Base-by-base conservation (phyloP, 2,888 invertebrate species). In the Euphydryas editha region DNA sequence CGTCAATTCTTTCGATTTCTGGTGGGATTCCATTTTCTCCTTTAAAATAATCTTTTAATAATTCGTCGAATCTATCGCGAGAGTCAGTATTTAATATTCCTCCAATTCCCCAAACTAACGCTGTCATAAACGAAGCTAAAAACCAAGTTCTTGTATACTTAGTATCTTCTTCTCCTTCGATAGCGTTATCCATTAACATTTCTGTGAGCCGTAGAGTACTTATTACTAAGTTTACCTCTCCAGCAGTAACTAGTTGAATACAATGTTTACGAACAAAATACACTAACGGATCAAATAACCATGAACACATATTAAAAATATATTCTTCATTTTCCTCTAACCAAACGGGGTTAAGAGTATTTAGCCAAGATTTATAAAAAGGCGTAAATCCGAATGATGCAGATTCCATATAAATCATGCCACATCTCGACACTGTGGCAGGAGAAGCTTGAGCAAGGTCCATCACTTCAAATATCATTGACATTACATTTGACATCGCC, bases 341-440 rank as follows among this genome's bases (percentile, higher is more conserved):
- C 95, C 96, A 97, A 49, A 92, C 86, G 2, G 92, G 94, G 86
- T 94, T 95, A 21, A 94, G 87, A 15, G 88, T 93, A 11, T 95
- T 94, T 1, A 97, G 76, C 98, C 98, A 98, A 0, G 97, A 97
- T 71, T 94, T 94, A 30, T 96, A 94, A 77, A 98, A 95, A 0
- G 97, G 96, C 71, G 93, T 90, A 95, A 97, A 98, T 3, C 98
- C 98, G 7, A 98, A 90, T 1, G 96, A 95, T 1, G 93, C 84
- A 0, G 98, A 96, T 85, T 99, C 98, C 93, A 98, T 95, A 82
- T 97, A 98, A 74, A 98, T 96, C 97, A 98, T 97, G 56, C 97
- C 97, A 85, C 97, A 98, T 62, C 97, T 94, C 15, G 97, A 97
- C 17, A 97, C 97, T 5, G 97, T 97, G 7, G 97, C 97, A 20